phyloP scores from a whole-genome alignment of 2,888 invertebrate species.

The Stenurella melanura region DNA sequence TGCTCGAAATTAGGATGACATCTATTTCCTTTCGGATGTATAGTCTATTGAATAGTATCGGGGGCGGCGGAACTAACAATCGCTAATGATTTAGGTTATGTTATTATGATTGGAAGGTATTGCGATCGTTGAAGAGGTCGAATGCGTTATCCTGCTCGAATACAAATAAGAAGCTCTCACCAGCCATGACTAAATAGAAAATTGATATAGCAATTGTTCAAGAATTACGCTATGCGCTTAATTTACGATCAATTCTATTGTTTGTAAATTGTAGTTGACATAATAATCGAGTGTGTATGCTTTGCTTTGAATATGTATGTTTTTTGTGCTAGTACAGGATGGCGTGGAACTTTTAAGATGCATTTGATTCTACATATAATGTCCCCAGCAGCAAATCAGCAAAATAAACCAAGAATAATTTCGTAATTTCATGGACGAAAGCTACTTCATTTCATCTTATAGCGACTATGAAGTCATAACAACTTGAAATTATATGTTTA shows the following conservation, averaged over 20 bases:
- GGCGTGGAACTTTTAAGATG: no score
- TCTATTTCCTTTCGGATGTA: constrained; percentile 32
- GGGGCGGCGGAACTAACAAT: constrained; percentile 19
- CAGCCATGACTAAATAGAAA: constrained; percentile 28
- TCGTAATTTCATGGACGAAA: no score
- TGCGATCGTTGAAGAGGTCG: constrained; percentile 24
- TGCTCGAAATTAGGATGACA: not conserved
- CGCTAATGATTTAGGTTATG: constrained; percentile 27
- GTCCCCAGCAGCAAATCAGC: no score
- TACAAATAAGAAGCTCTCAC: constrained; percentile 36
- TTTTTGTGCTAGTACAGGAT: no score
- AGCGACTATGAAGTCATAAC: no score
- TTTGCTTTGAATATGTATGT: no score
- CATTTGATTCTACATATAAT: no score
- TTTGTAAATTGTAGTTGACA: constrained; percentile 19
- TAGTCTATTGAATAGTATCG: constrained; percentile 10
- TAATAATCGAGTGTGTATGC: not conserved
- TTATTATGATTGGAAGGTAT: constrained; percentile 32
- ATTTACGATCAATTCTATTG: constrained; percentile 34
- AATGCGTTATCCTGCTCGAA: constrained; percentile 15
- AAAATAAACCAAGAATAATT: no score
- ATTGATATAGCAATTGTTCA: not conserved
- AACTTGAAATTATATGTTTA: no score
- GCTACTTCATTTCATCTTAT: no score
- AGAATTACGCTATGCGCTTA: constrained; percentile 24